Evolutionary conservation across 2,113 vertebrate genomes (phyloP), one percentile per base, ranked within the genome.

Genomic region (Phalacrocorax carbo): DNA sequence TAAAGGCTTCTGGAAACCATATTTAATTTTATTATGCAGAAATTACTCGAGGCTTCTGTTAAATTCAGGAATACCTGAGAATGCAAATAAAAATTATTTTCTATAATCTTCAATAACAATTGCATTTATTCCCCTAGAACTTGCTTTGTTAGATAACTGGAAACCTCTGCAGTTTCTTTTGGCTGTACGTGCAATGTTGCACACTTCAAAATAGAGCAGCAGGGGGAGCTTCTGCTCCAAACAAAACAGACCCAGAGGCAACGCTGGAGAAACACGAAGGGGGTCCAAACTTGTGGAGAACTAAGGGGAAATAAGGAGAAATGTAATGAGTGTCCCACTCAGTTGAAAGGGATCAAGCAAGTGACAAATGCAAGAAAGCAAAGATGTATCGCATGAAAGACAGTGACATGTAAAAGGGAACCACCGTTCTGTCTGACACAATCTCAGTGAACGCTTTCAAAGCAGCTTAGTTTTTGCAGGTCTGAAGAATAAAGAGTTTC

Each of bases 201-300:
- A 29, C 11, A 1, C 8, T 15, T 16, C 62, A 77, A 77, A 78
- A 27, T 0, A 46, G 6, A 94, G 71, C 95, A 95, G 66, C 81
- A 97, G 96, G 27, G 94, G 96, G 95, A 94, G 94, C 62, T 4
- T 79, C 70, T 80, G 93, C 88, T 86, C 73, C 86, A 64, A 78
- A 55, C 15, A 81, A 86, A 64, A 22, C 7, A 38, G 40, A 36
- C 10, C 2, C 19, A 10, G 29, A 5, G 23, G 29, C 15, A 4
- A 7, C 19, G 1, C 23, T 12, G 13, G 42, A 82, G 58, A 81
- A 61, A n/a, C 2, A 4, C 0, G 7, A 52, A 57, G 3, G 16
- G 3, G 15, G 22, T 54, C 44, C 54, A 40, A 14, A 15, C 14
- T n/a, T n/a, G 13, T 22, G 60, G 4, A 49, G 15, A 54, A 69